Conservation (phyloP, 1,140 invertebrate genomes). For the Hirudo medicinalis region DNA sequence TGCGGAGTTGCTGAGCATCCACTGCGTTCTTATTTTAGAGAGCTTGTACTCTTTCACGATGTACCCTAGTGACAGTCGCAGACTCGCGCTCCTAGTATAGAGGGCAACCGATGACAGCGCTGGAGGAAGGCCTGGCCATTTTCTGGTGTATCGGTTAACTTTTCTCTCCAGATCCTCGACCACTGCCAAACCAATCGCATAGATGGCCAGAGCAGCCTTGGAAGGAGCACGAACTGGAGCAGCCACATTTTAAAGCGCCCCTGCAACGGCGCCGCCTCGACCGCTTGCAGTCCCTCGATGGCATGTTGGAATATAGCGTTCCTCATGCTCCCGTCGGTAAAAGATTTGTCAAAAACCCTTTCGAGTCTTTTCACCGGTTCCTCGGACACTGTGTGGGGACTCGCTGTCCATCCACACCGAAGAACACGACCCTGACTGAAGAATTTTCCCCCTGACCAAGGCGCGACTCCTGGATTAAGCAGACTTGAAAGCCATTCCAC, state of each 20-base stretch:
- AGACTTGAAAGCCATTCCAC: no score
- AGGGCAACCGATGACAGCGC: background rate
- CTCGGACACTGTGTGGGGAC: no score
- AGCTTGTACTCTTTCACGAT: slow-evolving; percentile 2
- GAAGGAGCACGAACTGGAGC: background rate
- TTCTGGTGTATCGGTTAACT: background rate
- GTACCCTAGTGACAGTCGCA: background rate
- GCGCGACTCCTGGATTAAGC: no score
- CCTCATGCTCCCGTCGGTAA: no score
- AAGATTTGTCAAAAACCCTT: no score
- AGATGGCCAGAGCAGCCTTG: background rate
- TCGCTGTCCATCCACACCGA: no score
- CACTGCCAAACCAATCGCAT: background rate
- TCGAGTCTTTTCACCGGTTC: no score
- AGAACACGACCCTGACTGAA: no score
- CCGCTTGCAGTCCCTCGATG: no score
- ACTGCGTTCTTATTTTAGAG: background rate
- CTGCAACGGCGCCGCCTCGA: background rate
- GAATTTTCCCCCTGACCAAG: no score
- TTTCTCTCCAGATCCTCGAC: background rate
- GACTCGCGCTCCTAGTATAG: background rate
- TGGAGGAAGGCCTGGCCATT: slow-evolving; percentile 4
- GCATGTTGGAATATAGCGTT: no score
- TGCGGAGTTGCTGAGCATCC: background rate
- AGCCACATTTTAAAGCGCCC: background rate